Evolutionary conservation across 2,888 invertebrate genomes (phyloP).

Genomic region (Toxonevra muliebris): DNA sequence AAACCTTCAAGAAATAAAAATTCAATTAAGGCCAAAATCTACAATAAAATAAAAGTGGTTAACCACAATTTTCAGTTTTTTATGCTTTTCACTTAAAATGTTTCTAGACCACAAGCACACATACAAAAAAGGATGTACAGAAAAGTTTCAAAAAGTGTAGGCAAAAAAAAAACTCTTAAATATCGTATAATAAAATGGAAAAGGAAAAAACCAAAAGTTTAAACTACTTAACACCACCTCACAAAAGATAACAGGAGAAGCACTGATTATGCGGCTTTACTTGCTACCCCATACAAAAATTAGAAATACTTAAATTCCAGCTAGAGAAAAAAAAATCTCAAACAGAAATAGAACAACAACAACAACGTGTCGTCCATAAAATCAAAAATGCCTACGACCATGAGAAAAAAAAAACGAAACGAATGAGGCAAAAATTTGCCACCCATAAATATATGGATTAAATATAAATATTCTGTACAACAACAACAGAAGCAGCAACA

Average conservation of each 20-base stretch:
- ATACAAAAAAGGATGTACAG: too few species aligned
- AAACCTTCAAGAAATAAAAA: constrained; percentile 9
- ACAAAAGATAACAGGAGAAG: background rate
- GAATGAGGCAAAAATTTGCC: background rate
- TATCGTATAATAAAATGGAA: too few species aligned
- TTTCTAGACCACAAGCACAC: too few species aligned
- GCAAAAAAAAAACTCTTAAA: too few species aligned
- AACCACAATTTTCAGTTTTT: background rate
- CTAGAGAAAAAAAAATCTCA: background rate
- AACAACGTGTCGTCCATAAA: background rate
- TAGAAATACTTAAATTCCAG: background rate
- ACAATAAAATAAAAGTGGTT: background rate
- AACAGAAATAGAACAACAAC: background rate
- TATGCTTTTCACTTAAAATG: too few species aligned
- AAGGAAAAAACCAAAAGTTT: too few species aligned
- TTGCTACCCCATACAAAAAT: background rate
- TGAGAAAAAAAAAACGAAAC: background rate
- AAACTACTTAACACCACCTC: too few species aligned
- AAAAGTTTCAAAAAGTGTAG: background rate
- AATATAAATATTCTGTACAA: background rate
- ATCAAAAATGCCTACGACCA: background rate
- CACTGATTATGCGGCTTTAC: constrained; percentile 7
- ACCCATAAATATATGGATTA: background rate
- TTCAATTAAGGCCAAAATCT: constrained; percentile 9
- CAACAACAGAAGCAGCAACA: background rate